phyloP scores from a whole-genome alignment of 2,113 vertebrate species.

The Onychorhynchus coronatus region DNA sequence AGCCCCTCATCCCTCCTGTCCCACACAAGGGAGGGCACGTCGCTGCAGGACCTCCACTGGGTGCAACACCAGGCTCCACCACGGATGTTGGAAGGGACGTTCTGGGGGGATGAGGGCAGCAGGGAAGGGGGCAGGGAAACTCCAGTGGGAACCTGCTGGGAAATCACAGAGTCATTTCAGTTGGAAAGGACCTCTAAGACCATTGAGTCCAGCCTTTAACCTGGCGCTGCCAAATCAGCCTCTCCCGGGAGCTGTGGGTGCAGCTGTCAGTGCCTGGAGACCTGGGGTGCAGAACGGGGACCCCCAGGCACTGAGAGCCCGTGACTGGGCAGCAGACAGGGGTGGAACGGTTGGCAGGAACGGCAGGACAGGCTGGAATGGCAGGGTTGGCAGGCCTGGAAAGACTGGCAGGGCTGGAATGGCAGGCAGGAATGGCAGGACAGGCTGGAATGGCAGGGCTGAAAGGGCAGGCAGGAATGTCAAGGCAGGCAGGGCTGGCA shows the following conservation, averaged over 20 bases:
- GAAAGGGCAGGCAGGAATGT: background rate
- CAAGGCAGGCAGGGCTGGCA: background rate
- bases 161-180: background rate
- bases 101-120: background rate
- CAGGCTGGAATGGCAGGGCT: rapidly evolving
- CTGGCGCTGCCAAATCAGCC: background rate
- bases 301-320: background rate
- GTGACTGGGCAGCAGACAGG: background rate
- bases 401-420: background rate
- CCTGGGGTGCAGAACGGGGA: background rate
- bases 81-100: background rate
- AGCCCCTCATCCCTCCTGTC: background rate
- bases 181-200: background rate
- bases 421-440: background rate
- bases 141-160: background rate
- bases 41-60: background rate
- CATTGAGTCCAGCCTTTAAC: rapidly evolving
- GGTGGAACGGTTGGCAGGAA: background rate
- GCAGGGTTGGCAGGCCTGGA: background rate
- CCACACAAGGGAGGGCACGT: rapidly evolving
- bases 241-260: rapidly evolving
- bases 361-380: background rate
- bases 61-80: background rate
- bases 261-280: background rate
- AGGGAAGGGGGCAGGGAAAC: background rate